Percentiles rank a stretch among this genome's conserved stretches.
Conservation (phyloP, 23 tunicate genomes). For the Aplidium turbinatum region DNA sequence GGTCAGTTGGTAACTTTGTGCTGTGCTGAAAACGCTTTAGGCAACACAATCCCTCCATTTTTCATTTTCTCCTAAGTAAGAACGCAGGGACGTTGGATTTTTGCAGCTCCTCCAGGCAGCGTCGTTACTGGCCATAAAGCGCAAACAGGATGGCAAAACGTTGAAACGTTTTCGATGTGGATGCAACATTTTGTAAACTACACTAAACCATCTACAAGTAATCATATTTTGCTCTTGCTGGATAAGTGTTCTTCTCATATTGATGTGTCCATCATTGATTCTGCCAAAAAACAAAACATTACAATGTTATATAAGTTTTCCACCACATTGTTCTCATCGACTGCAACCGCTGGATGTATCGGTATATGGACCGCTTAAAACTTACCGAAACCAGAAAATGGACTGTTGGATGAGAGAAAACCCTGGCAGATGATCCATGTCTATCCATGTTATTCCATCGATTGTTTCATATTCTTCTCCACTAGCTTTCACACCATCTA, state of each 20-base stretch:
- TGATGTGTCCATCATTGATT: conserved; percentile 17
- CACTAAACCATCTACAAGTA: conserved; percentile 3
- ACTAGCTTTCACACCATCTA: conserved; percentile 4
- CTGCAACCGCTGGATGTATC: conserved; percentile 28
- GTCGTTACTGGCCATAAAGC: conserved; percentile 23
- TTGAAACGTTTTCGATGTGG: conserved; percentile 20
- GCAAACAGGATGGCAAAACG: conserved; percentile 30
- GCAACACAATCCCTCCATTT: conserved; percentile 33
- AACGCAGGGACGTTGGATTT: conserved; percentile 1
- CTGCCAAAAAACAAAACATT: conserved; percentile 2
- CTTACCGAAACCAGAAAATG: background rate
- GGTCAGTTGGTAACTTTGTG: conserved; percentile 21
- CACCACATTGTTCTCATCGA: conserved; percentile 31
- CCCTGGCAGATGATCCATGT: conserved; percentile 20
- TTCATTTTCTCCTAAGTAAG: conserved; percentile 1
- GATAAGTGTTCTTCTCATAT: conserved; percentile 29
- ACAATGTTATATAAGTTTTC: conserved; percentile 13
- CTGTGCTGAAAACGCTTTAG: conserved; percentile 15
- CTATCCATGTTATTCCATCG: conserved; percentile 19
- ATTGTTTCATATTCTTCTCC: conserved; percentile 11
- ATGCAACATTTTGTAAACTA: conserved; percentile 17
- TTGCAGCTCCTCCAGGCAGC: conserved; percentile 19
- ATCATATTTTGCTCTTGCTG: conserved; percentile 11
- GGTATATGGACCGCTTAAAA: conserved; percentile 29
- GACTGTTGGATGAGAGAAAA: conserved; percentile 35